Evolutionary conservation across 2,888 invertebrate genomes (phyloP), one percentile per base, ranked within the genome.

Genomic region (Odontocerum albicorne): DNA sequence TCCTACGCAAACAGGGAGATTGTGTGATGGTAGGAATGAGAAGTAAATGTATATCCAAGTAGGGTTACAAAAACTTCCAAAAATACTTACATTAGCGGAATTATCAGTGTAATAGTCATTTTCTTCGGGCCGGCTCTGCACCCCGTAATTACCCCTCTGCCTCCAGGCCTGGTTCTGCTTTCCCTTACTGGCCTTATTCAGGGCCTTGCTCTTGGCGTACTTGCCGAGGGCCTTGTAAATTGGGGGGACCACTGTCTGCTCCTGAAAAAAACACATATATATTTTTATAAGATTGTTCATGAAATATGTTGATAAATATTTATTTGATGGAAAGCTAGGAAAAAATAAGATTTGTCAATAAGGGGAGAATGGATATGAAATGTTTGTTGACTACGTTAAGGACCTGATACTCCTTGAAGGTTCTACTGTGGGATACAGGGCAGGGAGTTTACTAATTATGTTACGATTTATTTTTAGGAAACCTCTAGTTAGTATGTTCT

Each of bases 161-260:
- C 33, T 36, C 57, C 67, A 67, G 63, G 68, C 64, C 15, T 19
- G 12, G 7, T 42, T 27, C 42, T 68, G 64, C 32, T 67, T 63
- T 22, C 53, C 45, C 17, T 21, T 57, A 7, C 47, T 45, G 21
- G 52, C 49, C 36, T 62, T 42, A 15, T 67, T 67, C 35, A 68
- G 39, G 0, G 69, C 65, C 2, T 70, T 70, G 19, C 67, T 64
- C 15, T 69, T 63, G 0, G 71, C 72, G 56, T 72, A 67, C 45
- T 72, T 65, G 1, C 70, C 65, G 20, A 74, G 39, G 0, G 67
- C 72, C 40, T 66, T 68, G 66, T 72, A 74, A 12, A 73, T 69
- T 0, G 73, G 72, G 0, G 71, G 72, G 2, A 72, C 60, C 0
- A 65, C 49, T 0, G 71, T 66, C 27, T 63, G 65, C 31, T 67